Conservation (phyloP, 2,888 invertebrate genomes). For the Sericinus montela region DNA sequence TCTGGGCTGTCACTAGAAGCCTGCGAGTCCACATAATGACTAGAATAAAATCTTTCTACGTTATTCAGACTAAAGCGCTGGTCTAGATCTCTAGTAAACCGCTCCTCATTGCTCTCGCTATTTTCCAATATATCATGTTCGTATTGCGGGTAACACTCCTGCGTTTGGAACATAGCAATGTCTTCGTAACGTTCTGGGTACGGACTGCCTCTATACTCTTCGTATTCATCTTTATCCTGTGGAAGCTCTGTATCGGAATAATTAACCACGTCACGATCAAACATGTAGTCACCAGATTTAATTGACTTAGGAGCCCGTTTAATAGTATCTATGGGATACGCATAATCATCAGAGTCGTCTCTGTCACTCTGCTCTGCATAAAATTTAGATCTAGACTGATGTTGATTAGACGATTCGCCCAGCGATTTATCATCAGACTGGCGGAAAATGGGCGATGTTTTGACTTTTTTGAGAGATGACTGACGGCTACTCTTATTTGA, state of each 20-base stretch:
- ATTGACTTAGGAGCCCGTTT: conserved; percentile 69
- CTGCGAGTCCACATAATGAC: conserved; percentile 80
- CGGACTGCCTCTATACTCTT: conserved; percentile 65
- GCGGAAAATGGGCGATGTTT: conserved; percentile 54
- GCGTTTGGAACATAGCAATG: conserved; percentile 66
- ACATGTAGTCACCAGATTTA: conserved; percentile 63
- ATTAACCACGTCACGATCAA: conserved; percentile 66
- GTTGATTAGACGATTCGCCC: conserved; percentile 58
- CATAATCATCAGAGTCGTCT: conserved; percentile 73
- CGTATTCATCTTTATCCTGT: conserved; percentile 66
- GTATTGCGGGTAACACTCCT: conserved; percentile 71
- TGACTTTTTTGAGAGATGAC: conserved; percentile 67
- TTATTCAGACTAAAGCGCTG: conserved; percentile 73
- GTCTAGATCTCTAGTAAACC: conserved; percentile 61
- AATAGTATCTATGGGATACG: conserved; percentile 72
- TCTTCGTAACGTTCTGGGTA: conserved; percentile 72
- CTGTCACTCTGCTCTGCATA: conserved; percentile 68
- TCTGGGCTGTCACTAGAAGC: conserved; percentile 84
- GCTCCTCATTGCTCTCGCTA: conserved; percentile 42
- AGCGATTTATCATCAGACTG: conserved; percentile 54
- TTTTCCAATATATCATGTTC: conserved; percentile 46
- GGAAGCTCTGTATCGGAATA: conserved; percentile 69
- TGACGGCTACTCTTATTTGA: conserved; percentile 72
- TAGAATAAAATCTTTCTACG: conserved; percentile 69
- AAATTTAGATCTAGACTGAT: conserved; percentile 49